Evolutionary conservation across 2,113 vertebrate genomes (phyloP).

Genomic region (Recurvirostra avosetta): DNA sequence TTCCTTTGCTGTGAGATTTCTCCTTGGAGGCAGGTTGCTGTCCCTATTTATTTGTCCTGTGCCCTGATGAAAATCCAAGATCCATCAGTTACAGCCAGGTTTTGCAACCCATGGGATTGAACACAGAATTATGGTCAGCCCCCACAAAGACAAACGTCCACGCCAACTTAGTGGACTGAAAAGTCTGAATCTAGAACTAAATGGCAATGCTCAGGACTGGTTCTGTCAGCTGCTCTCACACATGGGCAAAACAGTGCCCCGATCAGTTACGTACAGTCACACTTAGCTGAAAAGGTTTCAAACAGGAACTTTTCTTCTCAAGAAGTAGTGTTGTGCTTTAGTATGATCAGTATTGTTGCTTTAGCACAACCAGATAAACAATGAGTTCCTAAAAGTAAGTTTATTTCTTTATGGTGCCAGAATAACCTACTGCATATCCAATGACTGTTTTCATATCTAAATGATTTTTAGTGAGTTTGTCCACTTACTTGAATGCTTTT

Average conservation of each 20-base stretch:
- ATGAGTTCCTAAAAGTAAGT: not conserved
- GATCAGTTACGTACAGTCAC: not conserved
- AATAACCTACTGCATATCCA: not conserved
- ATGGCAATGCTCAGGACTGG: not conserved
- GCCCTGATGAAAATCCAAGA: not conserved
- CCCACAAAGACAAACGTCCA: not conserved
- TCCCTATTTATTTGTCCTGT: not conserved
- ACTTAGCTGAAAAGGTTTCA: not conserved
- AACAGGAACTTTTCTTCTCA: not conserved
- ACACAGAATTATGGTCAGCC: not conserved
- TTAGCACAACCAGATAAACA: not conserved
- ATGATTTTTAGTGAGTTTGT: not conserved
- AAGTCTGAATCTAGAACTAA: not conserved
- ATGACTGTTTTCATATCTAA: not conserved
- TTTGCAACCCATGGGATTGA: not conserved
- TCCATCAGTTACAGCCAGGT: not conserved
- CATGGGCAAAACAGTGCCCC: not conserved
- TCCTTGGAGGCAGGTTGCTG: not conserved
- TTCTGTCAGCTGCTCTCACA: not conserved
- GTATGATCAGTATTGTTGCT: not conserved
- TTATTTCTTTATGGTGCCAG: not conserved
- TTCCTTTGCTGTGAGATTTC: not conserved
- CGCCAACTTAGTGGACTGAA: not conserved
- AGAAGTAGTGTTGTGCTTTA: not conserved
- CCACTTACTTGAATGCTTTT: not conserved